Evolutionary conservation across 2,797 vertebrate genomes (phyloP), one percentile per base, ranked within the genome.

Genomic region (Mallotus villosus): DNA sequence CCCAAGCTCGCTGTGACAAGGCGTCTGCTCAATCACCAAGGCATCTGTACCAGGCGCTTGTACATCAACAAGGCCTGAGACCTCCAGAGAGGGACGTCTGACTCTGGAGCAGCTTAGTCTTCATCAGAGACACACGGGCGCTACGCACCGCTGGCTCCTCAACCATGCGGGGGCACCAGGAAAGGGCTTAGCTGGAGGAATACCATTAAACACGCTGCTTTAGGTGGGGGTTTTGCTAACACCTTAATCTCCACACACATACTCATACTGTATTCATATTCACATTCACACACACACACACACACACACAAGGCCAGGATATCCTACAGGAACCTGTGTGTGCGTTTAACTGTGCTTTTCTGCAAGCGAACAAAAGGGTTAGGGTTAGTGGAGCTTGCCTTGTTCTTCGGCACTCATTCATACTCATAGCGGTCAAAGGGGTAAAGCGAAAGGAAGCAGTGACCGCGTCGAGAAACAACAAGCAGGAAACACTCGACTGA

Each of bases 251-350:
- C 34, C 37, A 41, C 37, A 16, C 34, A 5, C 63, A 63, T 29
- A 41, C 63, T 6, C 16, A 46, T 22, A 46, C 21, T 7, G 22
- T 24, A 65, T 24, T 49, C 11, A 65, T 16, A 49, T 49, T n/a
- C n/a, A 21, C 21, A 64, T 22, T 41, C 14, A 65, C 34, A 22
- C 4, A 65, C 24, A 41, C 21, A 34, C 32, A 34, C 32, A 34
- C 41, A 5, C 41, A 27, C 17, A 49, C 22, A 49, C 24, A 53
- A 53, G 46, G 63, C 37, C 63, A 65, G 34, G 65, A 67, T 67
- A 53, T 67, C 46, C 46, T 53, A 22, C 5, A 49, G 41, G 41
- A 66, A 24, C 41, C 22, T 49, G 22, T 22, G 64, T 29, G 34
- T 51, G 24, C 49, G 58, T 41, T 12, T 27, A 24, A 19, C 2